A percentile compares a stretch with the other conserved stretches of the same genome.
phyloP scores from a whole-genome alignment of 2,888 invertebrate species.

The Rhamnusium bicolor region DNA sequence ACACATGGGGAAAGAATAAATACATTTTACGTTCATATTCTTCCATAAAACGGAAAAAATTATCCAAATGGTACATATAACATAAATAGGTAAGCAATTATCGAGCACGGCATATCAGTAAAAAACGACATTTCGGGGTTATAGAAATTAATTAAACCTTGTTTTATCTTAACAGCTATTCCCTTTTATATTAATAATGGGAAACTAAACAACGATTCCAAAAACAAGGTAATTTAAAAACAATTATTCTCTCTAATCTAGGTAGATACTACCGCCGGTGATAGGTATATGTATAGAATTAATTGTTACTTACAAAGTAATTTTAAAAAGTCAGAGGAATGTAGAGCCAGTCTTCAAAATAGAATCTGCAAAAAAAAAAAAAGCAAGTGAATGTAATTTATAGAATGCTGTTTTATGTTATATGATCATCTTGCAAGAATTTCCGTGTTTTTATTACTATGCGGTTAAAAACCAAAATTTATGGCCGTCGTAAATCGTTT shows the following conservation, averaged over 20 bases:
- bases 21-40: neutral
- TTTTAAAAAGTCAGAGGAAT: slow-evolving; percentile 48
- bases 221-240: slow-evolving; percentile 22
- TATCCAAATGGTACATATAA: slow-evolving; percentile 17
- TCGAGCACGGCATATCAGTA: slow-evolving; percentile 22
- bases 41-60: slow-evolving; percentile 13
- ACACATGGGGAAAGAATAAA: neutral
- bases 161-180: slow-evolving; percentile 33
- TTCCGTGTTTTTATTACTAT: slow-evolving; percentile 41
- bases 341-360: slow-evolving; percentile 52
- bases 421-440: slow-evolving; percentile 43
- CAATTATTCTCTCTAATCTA: slow-evolving; percentile 21
- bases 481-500: slow-evolving; percentile 42
- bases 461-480: slow-evolving; percentile 44
- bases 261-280: no score
- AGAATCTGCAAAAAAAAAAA: slow-evolving; percentile 54
- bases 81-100: neutral
- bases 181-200: slow-evolving; percentile 31
- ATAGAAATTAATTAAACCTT: slow-evolving; percentile 36
- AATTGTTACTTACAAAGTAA: slow-evolving; percentile 46
- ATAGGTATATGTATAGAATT: slow-evolving; percentile 32
- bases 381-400: slow-evolving; percentile 35
- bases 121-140: slow-evolving; percentile 32
- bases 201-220: neutral
- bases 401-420: slow-evolving; percentile 37